These are phyloP conservation scores for Aphaenogaster ashmeadi DNA, from an alignment of 1,140 invertebrate genomes.

Conservation along the genomic window DNA sequence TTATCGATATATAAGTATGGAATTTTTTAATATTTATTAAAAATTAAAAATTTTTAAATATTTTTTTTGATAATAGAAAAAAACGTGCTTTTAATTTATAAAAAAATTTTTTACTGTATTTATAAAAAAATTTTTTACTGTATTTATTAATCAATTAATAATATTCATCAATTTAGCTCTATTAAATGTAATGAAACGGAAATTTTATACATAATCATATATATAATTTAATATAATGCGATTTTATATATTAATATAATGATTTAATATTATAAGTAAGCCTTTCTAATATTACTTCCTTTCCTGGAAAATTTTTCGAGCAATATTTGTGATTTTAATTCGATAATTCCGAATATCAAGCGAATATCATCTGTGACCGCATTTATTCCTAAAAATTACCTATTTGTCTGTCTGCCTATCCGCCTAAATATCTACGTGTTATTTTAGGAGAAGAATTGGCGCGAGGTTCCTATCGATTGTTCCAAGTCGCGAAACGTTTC, in stretches of 20 bases:
- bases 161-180: neutral
- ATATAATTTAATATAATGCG: neutral
- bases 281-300: neutral
- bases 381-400: neutral
- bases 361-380: neutral
- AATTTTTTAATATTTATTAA: neutral
- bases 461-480: slow-evolving; percentile 54
- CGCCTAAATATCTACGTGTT: slow-evolving; percentile 28
- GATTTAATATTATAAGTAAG: neutral
- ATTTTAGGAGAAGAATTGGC: slow-evolving; percentile 37
- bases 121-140: neutral
- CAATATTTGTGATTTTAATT: neutral
- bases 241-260: neutral
- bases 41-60: neutral
- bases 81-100: neutral
- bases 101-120: neutral
- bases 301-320: neutral
- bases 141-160: neutral
- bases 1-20: neutral
- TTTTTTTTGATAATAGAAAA: neutral
- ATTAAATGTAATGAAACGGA: neutral
- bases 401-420: neutral
- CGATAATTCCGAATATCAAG: neutral
- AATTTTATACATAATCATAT: neutral
- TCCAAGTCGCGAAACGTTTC: slow-evolving; percentile 49